Base-by-base conservation (phyloP, 2,797 vertebrate species). In the Pachyuromys duprasi region DNA sequence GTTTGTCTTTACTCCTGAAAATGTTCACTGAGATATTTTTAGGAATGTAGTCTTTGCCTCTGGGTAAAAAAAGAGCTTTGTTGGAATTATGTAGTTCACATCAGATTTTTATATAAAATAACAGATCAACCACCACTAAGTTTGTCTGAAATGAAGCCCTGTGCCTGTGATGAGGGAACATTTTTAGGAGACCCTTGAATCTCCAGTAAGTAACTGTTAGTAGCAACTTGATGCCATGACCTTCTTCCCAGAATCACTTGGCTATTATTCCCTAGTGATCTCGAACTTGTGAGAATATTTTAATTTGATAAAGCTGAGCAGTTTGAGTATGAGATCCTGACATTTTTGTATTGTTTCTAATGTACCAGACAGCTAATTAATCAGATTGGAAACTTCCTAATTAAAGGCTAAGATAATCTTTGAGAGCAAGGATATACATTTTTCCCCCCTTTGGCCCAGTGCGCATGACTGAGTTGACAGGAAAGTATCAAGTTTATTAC, bases 71-170 rank as follows among this genome's bases (percentile, higher is more conserved):
- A 79, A 87, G 17, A 33, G 26, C 0, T 92, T 42, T 7, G 15
- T 45, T 75, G 18, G 67, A 22, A 72, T 76, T 76, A 20, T 42
- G 53, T 5, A 67, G 74, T 62, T 36, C 75, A n/a, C 2, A n/a
- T 24, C 82, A 22, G 11, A 65, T 67, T 95, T 78, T 87, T 53
- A 88, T 49, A 26, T n/a, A 90, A 62, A 49, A 92, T 75, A 93
- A 69, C 33, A 57, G 2, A 5, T 79, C 3, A 81, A 31, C 24
- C 45, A 84, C 6, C 33, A 81, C 7, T 55, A 96, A 72, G 53
- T 17, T 24, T 4, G 36, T 90, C 84, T 94, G 60, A 92, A 80
- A 83, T 87, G 0, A 76, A 74, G 53, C 17, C 75, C 86, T 78
- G 3, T 24, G n/a, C 39, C 86, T 82, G 3, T 17, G 39, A 45